Base-by-base conservation (phyloP, 2,888 invertebrate genomes). In the Tridacna crocea region DNA sequence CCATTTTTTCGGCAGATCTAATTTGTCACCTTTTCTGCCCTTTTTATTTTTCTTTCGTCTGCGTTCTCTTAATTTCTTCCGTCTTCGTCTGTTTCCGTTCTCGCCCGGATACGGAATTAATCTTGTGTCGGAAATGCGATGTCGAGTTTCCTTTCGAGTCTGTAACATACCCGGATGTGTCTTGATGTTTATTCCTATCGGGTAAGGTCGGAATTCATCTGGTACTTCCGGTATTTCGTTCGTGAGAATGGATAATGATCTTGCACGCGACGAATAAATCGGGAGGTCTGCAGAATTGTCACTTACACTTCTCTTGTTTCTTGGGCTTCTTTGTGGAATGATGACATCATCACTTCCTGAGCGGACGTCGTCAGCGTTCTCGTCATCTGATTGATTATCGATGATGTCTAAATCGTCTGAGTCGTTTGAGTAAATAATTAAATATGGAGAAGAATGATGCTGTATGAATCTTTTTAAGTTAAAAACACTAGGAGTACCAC, bases 371-470 rank as follows among this genome's bases (percentile, higher is more conserved):
- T 82, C 72, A 19, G 76, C 55, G 55, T 86, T 80, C 51, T 83
- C 72, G 66, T 88, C 79, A 66, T 88, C 88, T 36, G 89, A 84
- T 75, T 88, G 81, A 48, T 82, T 80, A 24, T 91, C 91, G 66
- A 91, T 75, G 79, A 92, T 76, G 46, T 89, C 90, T 68, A 92
- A 87, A 75, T 89, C 90, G 77, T 91, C 88, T 27, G 91, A 93
- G 80, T 94, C 94, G 83, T 94, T 94, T 15, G 94, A 93, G 87
- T 93, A 94, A 27, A 94, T 90, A 26, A 94, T 89, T 70, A 94
- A 90, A 83, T 93, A 94, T 47, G 94, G 94, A 76, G 90, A 84
- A 19, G 93, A 92, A 82, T 92, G 90, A 58, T 91, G 90, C 51
- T 90, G 86, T 19, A 92, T 84, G 66, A 94, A 92, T 77, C 90